phyloP scores from a whole-genome alignment of 2,888 invertebrate genomes.

The Mycalesis mineus region DNA sequence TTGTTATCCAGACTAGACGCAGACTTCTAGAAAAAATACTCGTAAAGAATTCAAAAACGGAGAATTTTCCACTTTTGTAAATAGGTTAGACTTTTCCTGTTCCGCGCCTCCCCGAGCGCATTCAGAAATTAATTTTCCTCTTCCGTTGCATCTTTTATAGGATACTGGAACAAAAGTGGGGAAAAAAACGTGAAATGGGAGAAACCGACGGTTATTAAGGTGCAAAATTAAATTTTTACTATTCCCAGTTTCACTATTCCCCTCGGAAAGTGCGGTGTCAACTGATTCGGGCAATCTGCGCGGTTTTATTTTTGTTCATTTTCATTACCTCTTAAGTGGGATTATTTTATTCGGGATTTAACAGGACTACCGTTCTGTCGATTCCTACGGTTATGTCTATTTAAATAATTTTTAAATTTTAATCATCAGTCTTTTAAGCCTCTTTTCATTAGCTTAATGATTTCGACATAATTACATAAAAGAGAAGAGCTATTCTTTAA shows the following conservation, averaged over 20 bases:
- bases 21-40: background rate
- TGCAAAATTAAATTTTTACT: conserved; percentile 45
- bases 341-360: background rate
- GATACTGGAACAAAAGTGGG: conserved; percentile 62
- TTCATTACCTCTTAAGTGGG: background rate
- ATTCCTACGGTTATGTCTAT: too few relatives aligned
- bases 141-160: conserved; percentile 72
- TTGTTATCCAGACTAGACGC: background rate
- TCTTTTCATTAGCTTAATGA: too few relatives aligned
- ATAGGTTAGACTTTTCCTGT: conserved; percentile 37
- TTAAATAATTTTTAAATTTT: too few relatives aligned
- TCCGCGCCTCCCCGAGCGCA: conserved; percentile 47
- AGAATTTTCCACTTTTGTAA: conserved; percentile 25
- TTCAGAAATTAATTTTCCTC: conserved; percentile 74
- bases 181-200: conserved; percentile 28
- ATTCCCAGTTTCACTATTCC: conserved; percentile 23
- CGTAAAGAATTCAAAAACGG: conserved; percentile 11
- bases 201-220: conserved; percentile 41
- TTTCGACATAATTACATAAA: too few relatives aligned
- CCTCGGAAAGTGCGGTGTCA: conserved; percentile 35
- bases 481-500: too few relatives aligned
- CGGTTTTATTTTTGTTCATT: conserved; percentile 10
- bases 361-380: too few relatives aligned
- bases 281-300: conserved; percentile 38
- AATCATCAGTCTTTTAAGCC: too few relatives aligned